Base-by-base conservation (phyloP, 1,140 invertebrate genomes). In the Platorchestia sp. region DNA sequence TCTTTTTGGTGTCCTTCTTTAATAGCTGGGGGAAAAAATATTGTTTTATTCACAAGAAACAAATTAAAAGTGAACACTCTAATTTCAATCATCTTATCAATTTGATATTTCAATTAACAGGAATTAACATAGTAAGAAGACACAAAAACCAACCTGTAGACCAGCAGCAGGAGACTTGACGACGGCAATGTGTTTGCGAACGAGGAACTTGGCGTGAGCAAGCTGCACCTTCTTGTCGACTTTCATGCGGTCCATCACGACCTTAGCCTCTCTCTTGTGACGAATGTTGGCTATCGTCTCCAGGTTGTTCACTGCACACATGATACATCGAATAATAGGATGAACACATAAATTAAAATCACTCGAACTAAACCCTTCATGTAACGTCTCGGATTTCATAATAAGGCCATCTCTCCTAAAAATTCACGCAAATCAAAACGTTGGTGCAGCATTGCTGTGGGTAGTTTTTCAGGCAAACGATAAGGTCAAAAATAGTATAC, bases 81-180 rank as follows among this genome's bases (percentile, higher is more conserved):
- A 6, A 95, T 16, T 75, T n/a, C n/a, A n/a, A n/a, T n/a, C n/a
- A n/a, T n/a, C n/a, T n/a, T n/a, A n/a, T n/a, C n/a, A n/a, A n/a
- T n/a, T n/a, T n/a, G n/a, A n/a, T n/a, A n/a, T n/a, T n/a, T n/a
- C n/a, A n/a, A n/a, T n/a, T n/a, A n/a, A n/a, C n/a, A n/a, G n/a
- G n/a, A n/a, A n/a, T n/a, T n/a, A n/a, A n/a, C n/a, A n/a, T n/a
- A n/a, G n/a, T n/a, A n/a, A n/a, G n/a, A n/a, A n/a, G n/a, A n/a
- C n/a, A n/a, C n/a, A n/a, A n/a, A n/a, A 5, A 95, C 59, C 75
- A 27, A 86, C 59, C 95, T 95, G 95, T 0, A 96, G 95, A 40
- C 96, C 96, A 86, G 96, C 96, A 19, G 96, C 96, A 3, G 96
- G 96, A 45, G 96, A 96, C 22, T 90, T 59, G 45, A 96, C 86